Base-by-base conservation (phyloP, 1,140 invertebrate genomes). In the Drosophila cardini region DNA sequence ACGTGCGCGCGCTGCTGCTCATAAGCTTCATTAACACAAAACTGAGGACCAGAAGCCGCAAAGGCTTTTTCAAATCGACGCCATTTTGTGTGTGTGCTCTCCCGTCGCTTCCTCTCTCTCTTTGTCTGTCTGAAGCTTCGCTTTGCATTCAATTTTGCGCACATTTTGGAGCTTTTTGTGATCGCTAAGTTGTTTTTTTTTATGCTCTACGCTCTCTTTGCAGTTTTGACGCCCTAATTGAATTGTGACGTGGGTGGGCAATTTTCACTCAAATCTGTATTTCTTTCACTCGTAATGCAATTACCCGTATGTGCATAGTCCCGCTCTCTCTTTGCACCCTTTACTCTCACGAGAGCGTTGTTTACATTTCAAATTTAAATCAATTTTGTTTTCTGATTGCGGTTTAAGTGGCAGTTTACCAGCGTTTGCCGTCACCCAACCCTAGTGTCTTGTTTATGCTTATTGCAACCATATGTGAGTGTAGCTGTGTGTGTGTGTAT, bases 21-120 rank as follows among this genome's bases (percentile, higher is more conserved):
- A 89, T 83, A 87, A 89, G 84, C 84, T 80, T 87, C 83, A 87
- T 89, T 89, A 86, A 79, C 83, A 78, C 46, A 43, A 43, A 50
- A 18, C 42, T 26, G 34, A 34, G 55, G 55, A 52, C 53, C 26
- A 65, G 62, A 65, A 50, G 43, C 57, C 57, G 62, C 56, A 65
- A 80, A 76, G 62, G 46, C 50, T 68, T 65, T 61, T 68, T 58
- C 64, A 40, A 48, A 74, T 55, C 52, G 43, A 30, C 40, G 64
- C 64, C 71, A 73, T 73, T 61, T 73, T 73, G 71, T 45, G 42
- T 32, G 8, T 34, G 34, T 13, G 50, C 71, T 60, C 55, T 64
- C 70, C 10, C 16, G n/a, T 10, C 26, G 3, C 32, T 16, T 16
- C 52, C 3, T 21, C 18, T 26, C 34, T 21, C 53, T 4, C 45